Base-by-base conservation (phyloP, 2,888 invertebrate genomes). In the Tenthredo amoena region DNA sequence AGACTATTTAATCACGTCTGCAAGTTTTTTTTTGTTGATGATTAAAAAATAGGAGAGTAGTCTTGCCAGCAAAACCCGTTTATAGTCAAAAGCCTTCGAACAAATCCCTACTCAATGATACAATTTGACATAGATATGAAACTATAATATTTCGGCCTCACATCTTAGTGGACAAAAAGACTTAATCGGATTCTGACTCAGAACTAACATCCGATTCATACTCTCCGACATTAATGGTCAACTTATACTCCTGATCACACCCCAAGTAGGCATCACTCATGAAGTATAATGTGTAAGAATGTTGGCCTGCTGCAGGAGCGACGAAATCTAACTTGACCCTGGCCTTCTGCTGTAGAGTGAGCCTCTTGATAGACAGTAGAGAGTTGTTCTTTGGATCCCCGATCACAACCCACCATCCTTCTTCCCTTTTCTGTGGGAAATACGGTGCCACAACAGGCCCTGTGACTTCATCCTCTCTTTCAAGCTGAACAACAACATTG, bases 251-350 rank as follows among this genome's bases (percentile, higher is more conserved):
- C 94, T 99, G 99, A 95, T 99, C 99, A 91, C 99, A 99, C 10
- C 99, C 99, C 92, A 99, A 96, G 94, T 99, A 99, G 0, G 99
- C 98, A 94, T 99, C 99, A 90, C 99, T 99, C 99, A 99, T 99
- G 94, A 98, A 99, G 95, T 99, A 99, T 83, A 99, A 94, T 0
- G 98, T 98, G 94, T 99, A 99, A 18, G 97, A 96, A 94, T 99
- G 98, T 43, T 97, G 96, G 7, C 99, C 98, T 0, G 98, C 96
- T 86, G 96, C 95, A 0, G 99, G 99, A 40, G 99, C 99, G 58
- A 99, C 97, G 94, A 99, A 99, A 94, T 99, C 99, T 81, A 99
- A 94, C 85, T 95, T 96, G 0, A 96, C 97, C 91, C 97, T 97
- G 0, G 99, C 99, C 90, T 96, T 98, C 91, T 99, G 98, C 87